Base-by-base conservation (phyloP, 1,140 invertebrate genomes). In the Philaenus spumarius region DNA sequence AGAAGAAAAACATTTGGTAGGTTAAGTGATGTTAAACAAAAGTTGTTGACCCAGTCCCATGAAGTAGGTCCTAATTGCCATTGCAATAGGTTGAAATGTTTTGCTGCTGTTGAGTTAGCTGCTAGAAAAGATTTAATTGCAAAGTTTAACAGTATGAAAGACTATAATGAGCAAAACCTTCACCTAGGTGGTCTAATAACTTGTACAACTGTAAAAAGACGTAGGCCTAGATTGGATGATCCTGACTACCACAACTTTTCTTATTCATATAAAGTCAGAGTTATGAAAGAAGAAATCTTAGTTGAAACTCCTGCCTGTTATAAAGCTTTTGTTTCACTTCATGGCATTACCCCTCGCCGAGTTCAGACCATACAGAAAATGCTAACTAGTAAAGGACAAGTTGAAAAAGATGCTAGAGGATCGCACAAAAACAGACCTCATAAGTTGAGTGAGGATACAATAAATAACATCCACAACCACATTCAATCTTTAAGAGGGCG, bases 131-230 rank as follows among this genome's bases (percentile, higher is more conserved):
- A 30, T 30, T 30, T 30, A 30, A 30, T 30, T 30, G 26, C 3
- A 30, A 30, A 30, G 26, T 30, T 30, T 30, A 30, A 30, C 9
- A 4, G 26, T 51, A 34, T 26, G 20, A 52, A 60, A 6, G 50
- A 58, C 12, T 40, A 39, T 17, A 35, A 63, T 52, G 58, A 56
- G 15, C 61, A 60, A 56, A 63, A 60, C 42, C 24, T 50, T 22
- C 52, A 60, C 37, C 55, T 63, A 30, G 53, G 39, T 30, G 59
- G 62, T 30, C 22, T 58, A 15, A 62, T 62, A 11, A 60, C n/a
- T 40, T 37, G 50, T 35, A 17, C 35, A 19, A 24, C 15, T 6
- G 24, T 54, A 15, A 34, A 45, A 17, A 4, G 15, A 54, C 46
- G 30, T 15, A 58, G 54, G 5, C 37, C 43, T 46, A 46, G 43